phyloP scores from a whole-genome alignment of 2,797 vertebrate genomes.

The Cichlasoma orientale region DNA sequence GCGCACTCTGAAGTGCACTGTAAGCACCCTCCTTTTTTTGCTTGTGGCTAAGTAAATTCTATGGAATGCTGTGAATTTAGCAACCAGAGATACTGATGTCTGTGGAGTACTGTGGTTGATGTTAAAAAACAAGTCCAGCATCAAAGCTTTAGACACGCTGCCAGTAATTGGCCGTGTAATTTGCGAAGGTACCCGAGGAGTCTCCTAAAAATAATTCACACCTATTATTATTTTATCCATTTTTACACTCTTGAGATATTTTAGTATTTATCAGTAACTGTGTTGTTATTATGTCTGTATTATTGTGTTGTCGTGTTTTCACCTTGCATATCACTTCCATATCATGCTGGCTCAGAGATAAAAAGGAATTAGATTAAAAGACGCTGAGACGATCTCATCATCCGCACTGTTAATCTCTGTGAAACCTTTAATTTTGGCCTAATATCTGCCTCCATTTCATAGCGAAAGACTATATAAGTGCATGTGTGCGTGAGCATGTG shows the following conservation, averaged over 20 bases:
- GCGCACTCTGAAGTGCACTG: slow-evolving; percentile 83
- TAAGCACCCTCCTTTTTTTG: slow-evolving; percentile 80
- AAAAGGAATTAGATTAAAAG: slow-evolving; percentile 76
- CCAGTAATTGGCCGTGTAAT: slow-evolving; percentile 75
- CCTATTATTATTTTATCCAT: slow-evolving; percentile 39
- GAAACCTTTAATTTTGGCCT: slow-evolving; percentile 78
- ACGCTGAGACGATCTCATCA: slow-evolving; percentile 74
- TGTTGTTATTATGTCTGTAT: slow-evolving; percentile 37
- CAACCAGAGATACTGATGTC: slow-evolving; percentile 69
- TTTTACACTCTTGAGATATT: slow-evolving; percentile 9
- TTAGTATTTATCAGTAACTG: slow-evolving; percentile 5
- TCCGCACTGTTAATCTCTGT: slow-evolving; percentile 76
- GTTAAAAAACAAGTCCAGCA: slow-evolving; percentile 71
- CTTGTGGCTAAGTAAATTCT: slow-evolving; percentile 79
- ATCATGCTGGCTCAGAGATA: slow-evolving; percentile 62
- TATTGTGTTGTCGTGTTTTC: slow-evolving; percentile 47
- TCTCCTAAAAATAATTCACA: slow-evolving; percentile 50
- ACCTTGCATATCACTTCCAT: slow-evolving; percentile 39
- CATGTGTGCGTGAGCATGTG: slow-evolving; percentile 56
- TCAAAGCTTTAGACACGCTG: slow-evolving; percentile 63
- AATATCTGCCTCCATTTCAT: slow-evolving; percentile 71
- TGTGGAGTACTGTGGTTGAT: slow-evolving; percentile 60
- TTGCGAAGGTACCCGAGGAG: slow-evolving; percentile 50
- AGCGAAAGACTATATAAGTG: slow-evolving; percentile 33
- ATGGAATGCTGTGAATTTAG: slow-evolving; percentile 76